These are phyloP conservation scores for Wasmannia auropunctata DNA, from an alignment of 1,140 invertebrate genomes.

Conservation along the genomic window DNA sequence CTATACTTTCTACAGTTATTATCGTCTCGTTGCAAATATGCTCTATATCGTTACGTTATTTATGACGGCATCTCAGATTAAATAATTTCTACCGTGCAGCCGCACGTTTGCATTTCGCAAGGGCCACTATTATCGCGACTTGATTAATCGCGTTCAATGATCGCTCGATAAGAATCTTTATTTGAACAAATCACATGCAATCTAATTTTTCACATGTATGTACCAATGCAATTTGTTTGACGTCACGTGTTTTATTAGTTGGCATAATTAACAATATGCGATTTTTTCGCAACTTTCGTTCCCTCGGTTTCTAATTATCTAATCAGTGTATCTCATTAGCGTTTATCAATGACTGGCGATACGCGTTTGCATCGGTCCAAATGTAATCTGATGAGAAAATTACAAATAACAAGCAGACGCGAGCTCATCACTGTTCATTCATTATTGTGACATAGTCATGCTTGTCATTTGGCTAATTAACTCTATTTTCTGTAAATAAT, in stretches of 20 bases:
- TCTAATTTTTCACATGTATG: background rate
- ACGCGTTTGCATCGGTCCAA: background rate
- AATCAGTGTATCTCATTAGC: background rate
- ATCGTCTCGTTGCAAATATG: background rate
- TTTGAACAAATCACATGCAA: background rate
- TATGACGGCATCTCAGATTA: constrained; percentile 12
- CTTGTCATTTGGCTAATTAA: constrained; percentile 6
- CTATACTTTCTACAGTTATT: background rate
- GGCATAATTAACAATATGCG: background rate
- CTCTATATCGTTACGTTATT: background rate
- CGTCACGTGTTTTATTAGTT: background rate
- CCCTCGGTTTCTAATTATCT: constrained; percentile 3
- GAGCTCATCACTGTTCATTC: background rate
- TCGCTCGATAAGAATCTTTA: background rate
- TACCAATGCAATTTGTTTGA: background rate
- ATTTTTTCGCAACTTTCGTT: background rate
- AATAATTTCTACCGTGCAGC: background rate
- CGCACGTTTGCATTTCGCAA: constrained; percentile 16
- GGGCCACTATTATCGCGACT: constrained; percentile 17
- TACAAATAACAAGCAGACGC: background rate
- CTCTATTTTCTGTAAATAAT: background rate
- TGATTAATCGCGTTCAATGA: constrained; percentile 17
- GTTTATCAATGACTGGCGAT: background rate
- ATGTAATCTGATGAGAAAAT: constrained; percentile 14
- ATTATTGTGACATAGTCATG: background rate